These are phyloP conservation scores for Terrapene triunguis DNA, from an alignment of 2,113 vertebrate species.

Conservation along the genomic window DNA sequence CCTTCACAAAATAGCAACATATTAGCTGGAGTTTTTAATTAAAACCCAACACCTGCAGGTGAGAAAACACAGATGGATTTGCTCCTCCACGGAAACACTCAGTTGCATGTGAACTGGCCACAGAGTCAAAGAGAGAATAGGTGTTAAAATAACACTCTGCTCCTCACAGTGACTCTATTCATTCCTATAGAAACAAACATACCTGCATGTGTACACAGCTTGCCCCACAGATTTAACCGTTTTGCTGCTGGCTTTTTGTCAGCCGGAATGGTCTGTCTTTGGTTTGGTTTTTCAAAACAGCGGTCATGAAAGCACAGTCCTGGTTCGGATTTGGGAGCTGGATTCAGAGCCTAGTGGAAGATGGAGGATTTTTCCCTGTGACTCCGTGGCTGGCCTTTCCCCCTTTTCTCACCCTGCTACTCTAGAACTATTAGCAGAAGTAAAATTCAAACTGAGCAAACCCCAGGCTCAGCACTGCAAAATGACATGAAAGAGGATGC, in stretches of 20 bases:
- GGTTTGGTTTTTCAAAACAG: background rate
- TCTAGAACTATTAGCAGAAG: background rate
- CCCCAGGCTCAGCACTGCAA: background rate
- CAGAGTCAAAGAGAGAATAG: constrained; percentile 61
- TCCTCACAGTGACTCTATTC: constrained; percentile 73
- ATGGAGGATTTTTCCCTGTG: background rate
- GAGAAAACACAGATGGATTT: constrained; percentile 82
- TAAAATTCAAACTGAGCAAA: background rate
- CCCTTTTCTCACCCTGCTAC: background rate
- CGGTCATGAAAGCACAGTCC: background rate
- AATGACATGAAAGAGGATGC: rapidly evolving
- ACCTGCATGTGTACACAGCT: constrained; percentile 59
- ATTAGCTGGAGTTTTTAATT: constrained; percentile 79
- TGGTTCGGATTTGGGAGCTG: background rate
- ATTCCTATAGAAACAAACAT: constrained; percentile 74
- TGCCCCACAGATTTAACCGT: constrained; percentile 51
- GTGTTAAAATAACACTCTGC: constrained; percentile 74
- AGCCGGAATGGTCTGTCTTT: constrained; percentile 45
- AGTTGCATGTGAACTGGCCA: constrained; percentile 67
- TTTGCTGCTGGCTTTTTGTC: constrained; percentile 8
- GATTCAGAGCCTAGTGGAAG: background rate
- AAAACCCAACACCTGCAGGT: constrained; percentile 79
- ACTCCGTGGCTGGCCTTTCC: background rate
- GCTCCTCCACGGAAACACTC: constrained; percentile 56
- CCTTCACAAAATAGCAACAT: constrained; percentile 77